A percentile compares a stretch with the other conserved stretches of the same genome.
Conservation (phyloP, 1,140 invertebrate species). For the Trissolcus basalis region DNA sequence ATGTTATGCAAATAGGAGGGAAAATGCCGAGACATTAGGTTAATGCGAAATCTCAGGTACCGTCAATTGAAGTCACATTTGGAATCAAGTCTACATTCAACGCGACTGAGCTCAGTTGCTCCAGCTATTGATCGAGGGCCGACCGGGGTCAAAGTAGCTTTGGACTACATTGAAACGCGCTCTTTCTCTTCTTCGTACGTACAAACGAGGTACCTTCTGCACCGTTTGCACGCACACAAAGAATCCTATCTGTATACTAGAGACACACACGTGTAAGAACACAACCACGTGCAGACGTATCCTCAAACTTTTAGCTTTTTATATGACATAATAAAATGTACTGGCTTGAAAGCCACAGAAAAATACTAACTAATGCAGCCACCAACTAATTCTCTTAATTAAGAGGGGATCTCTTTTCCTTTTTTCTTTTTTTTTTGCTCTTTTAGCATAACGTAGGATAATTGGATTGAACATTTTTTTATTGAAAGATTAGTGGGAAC, state of each 20-base stretch:
- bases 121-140: conserved; percentile 76
- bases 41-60: conserved; percentile 47
- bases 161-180: conserved; percentile 72
- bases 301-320: not conserved
- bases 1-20: not conserved
- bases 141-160: conserved; percentile 73
- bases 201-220: conserved; percentile 38
- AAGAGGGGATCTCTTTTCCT: too few relatives aligned
- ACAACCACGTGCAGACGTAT: conserved; percentile 12
- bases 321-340: not conserved
- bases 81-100: conserved; percentile 56
- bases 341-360: too few relatives aligned
- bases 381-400: too few relatives aligned
- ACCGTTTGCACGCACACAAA: conserved; percentile 47
- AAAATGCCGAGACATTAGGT: conserved; percentile 1
- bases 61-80: conserved; percentile 60
- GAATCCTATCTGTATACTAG: conserved; percentile 1
- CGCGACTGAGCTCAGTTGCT: conserved; percentile 69
- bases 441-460: too few relatives aligned
- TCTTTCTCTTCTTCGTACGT: conserved; percentile 31
- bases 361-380: too few relatives aligned
- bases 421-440: too few relatives aligned
- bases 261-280: conserved; percentile 14
- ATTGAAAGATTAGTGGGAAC: too few relatives aligned
- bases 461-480: too few relatives aligned